phyloP scores from a whole-genome alignment of 2,113 vertebrate species.

The Antechinus flavipes region DNA sequence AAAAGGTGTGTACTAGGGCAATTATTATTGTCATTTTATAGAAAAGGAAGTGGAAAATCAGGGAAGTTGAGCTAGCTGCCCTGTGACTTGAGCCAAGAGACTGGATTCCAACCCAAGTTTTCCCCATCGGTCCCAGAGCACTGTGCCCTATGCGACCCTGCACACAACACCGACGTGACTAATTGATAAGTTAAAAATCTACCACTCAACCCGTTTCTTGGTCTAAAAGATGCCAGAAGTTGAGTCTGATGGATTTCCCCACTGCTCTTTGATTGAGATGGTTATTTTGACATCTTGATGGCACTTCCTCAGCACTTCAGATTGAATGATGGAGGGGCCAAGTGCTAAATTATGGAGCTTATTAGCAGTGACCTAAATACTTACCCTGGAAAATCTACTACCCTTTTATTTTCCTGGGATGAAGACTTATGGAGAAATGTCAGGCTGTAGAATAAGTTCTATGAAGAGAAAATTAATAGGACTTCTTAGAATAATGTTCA shows the following conservation, averaged over 20 bases:
- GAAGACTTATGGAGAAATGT: background rate
- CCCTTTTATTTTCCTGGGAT: background rate
- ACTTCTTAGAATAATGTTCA: background rate
- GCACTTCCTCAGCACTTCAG: background rate
- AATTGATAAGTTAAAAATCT: background rate
- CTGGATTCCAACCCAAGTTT: background rate
- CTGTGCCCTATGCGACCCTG: background rate
- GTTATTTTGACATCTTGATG: constrained; percentile 5
- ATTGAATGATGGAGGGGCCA: background rate
- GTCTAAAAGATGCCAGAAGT: background rate
- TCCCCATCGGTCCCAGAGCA: background rate
- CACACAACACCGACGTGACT: background rate
- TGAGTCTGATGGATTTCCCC: background rate
- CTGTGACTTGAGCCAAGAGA: background rate
- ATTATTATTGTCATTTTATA: background rate
- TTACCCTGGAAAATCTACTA: constrained; percentile 8
- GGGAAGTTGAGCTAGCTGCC: background rate
- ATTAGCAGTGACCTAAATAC: background rate
- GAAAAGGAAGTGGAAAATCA: background rate
- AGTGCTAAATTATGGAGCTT: background rate
- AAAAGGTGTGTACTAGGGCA: background rate
- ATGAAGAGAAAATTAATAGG: background rate
- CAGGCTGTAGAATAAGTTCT: background rate
- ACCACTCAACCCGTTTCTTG: background rate
- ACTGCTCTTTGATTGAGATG: background rate